phyloP scores from a whole-genome alignment of 2,797 vertebrate genomes.

The Botia kubotai region DNA sequence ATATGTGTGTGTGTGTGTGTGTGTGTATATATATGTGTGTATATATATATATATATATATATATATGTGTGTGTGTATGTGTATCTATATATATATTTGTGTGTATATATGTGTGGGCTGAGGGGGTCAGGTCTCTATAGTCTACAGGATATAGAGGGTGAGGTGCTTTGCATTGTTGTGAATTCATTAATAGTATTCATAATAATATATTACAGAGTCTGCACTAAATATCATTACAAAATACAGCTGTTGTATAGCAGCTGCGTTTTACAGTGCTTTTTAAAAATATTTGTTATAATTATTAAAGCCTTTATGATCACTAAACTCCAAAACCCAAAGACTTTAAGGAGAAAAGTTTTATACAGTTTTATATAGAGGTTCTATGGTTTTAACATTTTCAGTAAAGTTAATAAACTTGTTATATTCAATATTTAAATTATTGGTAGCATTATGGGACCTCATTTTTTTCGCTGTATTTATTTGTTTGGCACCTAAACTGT shows the following conservation, averaged over 20 bases:
- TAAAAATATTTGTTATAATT: not conserved
- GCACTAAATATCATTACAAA: constrained; percentile 1
- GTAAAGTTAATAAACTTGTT: not conserved
- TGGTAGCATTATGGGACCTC: not conserved
- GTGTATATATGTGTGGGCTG: not conserved
- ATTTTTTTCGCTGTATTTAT: not conserved
- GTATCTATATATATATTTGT: too few species aligned
- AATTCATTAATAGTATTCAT: not conserved
- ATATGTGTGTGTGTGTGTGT: not conserved
- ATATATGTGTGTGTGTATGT: not conserved
- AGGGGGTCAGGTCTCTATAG: not conserved
- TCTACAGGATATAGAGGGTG: not conserved
- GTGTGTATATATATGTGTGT: not conserved
- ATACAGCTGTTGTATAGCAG: not conserved
- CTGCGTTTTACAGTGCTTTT: not conserved
- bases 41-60: too few species aligned
- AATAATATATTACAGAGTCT: not conserved
- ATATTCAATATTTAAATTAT: not conserved
- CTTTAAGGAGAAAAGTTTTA: too few species aligned
- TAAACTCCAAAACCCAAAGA: too few species aligned
- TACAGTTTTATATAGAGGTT: too few species aligned
- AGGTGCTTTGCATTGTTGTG: constrained; percentile 10
- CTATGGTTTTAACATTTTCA: not conserved
- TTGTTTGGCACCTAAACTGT: not conserved
- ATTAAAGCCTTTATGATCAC: not conserved